Percentiles rank a stretch among this genome's conserved stretches.
phyloP scores from a whole-genome alignment of 2,113 vertebrate genomes.

The Bostrychus sinensis region DNA sequence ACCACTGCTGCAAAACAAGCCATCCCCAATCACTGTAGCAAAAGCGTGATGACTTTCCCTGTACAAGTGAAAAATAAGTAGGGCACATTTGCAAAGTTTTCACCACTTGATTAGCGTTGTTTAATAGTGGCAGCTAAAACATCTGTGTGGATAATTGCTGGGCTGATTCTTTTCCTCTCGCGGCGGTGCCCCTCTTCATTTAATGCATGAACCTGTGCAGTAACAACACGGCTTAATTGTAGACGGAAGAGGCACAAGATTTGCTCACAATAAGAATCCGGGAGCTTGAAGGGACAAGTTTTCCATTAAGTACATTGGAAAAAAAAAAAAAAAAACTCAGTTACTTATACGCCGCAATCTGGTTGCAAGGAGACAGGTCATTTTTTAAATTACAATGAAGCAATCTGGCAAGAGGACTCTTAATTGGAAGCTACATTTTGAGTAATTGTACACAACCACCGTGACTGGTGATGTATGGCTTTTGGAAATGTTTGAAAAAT shows the following conservation, averaged over 20 bases:
- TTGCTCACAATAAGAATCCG: conserved; percentile 8
- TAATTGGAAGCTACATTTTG: conserved; percentile 49
- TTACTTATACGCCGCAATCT: conserved; percentile 24
- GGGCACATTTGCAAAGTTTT: conserved; percentile 38
- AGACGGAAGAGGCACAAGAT: conserved; percentile 16
- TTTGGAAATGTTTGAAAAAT: conserved; percentile 15
- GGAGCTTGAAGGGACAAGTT: conserved; percentile 8
- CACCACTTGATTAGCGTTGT: conserved; percentile 49
- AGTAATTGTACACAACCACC: conserved; percentile 39
- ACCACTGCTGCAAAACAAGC: background rate
- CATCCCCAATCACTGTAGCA: background rate
- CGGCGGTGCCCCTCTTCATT: conserved; percentile 37
- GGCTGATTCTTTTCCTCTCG: conserved; percentile 45
- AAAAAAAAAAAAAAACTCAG: background rate
- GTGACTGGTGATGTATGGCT: conserved; percentile 41
- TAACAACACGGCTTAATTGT: conserved; percentile 45
- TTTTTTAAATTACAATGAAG: conserved; percentile 37
- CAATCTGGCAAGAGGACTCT: conserved; percentile 28
- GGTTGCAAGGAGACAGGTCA: conserved; percentile 32
- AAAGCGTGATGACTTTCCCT: background rate
- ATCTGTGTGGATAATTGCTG: conserved; percentile 58
- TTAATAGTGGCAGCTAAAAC: conserved; percentile 52
- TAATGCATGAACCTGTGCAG: conserved; percentile 53
- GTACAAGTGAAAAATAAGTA: background rate
- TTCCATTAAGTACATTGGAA: conserved; percentile 20